phyloP scores from a whole-genome alignment of 2,113 vertebrate species.

The Notiomystis cincta region DNA sequence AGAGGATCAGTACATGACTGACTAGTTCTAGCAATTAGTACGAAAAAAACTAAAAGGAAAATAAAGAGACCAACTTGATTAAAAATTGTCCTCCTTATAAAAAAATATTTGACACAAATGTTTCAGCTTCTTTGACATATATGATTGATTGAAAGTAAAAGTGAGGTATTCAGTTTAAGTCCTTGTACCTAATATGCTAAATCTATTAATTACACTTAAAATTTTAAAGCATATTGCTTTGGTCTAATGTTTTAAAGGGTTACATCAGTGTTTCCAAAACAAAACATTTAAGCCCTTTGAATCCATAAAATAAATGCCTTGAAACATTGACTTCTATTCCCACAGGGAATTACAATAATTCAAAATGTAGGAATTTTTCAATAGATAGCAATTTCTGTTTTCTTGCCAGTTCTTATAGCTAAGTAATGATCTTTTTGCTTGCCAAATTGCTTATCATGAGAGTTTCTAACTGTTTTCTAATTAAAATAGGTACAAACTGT shows the following conservation, averaged over 20 bases:
- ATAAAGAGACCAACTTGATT: not conserved
- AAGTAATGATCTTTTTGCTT: not conserved
- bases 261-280: not conserved
- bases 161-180: not conserved
- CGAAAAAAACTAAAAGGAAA: not conserved
- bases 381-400: not conserved
- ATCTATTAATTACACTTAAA: not conserved
- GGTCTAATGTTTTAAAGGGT: not conserved
- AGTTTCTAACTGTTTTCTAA: not conserved
- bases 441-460: not conserved
- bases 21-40: not conserved
- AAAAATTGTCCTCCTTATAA: not conserved
- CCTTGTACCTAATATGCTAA: not conserved
- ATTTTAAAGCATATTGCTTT: not conserved
- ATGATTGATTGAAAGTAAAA: not conserved
- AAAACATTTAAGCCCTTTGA: not conserved
- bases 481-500: not conserved
- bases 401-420: not conserved
- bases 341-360: not conserved
- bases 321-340: not conserved
- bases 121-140: not conserved
- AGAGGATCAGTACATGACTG: accelerated
- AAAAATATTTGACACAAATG: not conserved
- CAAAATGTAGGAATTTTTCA: not conserved
- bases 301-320: not conserved